Evolutionary conservation across 2,113 vertebrate genomes (phyloP).

Genomic region (Setophaga kirtlandii): DNA sequence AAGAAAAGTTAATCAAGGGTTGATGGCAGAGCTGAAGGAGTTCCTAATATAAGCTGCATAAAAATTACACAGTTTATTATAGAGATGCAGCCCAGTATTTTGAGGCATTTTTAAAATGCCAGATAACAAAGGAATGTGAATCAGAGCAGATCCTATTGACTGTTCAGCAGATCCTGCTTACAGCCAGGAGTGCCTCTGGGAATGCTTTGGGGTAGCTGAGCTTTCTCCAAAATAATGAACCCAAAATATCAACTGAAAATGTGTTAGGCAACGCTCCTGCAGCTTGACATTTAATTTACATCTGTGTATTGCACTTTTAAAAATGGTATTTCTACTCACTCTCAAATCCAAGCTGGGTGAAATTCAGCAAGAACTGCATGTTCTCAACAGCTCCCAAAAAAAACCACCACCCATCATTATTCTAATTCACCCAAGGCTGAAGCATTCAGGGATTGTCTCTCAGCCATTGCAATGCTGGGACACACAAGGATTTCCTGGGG

Average conservation of each 20-base stretch:
- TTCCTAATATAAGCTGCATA: background rate
- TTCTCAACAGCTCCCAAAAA: conserved; percentile 3
- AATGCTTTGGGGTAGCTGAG: background rate
- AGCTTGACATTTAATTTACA: background rate
- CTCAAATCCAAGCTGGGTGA: background rate
- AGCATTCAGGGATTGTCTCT: background rate
- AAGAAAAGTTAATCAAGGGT: background rate
- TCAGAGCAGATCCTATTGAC: background rate
- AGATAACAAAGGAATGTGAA: background rate
- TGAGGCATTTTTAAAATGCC: background rate
- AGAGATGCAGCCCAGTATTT: background rate
- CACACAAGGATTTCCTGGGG: accelerated
- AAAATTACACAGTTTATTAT: background rate
- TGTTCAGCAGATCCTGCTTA: background rate
- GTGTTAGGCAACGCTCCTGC: background rate
- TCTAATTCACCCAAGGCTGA: background rate
- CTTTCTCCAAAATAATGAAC: background rate
- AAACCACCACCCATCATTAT: background rate
- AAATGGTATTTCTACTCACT: background rate
- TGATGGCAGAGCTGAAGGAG: background rate
- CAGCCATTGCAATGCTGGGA: background rate
- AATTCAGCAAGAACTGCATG: background rate
- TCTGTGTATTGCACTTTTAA: background rate
- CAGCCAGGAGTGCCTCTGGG: background rate
- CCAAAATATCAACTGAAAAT: background rate